Evolutionary conservation across 2,888 invertebrate genomes (phyloP), one percentile per base, ranked within the genome.

Genomic region (Parnassius apollo): DNA sequence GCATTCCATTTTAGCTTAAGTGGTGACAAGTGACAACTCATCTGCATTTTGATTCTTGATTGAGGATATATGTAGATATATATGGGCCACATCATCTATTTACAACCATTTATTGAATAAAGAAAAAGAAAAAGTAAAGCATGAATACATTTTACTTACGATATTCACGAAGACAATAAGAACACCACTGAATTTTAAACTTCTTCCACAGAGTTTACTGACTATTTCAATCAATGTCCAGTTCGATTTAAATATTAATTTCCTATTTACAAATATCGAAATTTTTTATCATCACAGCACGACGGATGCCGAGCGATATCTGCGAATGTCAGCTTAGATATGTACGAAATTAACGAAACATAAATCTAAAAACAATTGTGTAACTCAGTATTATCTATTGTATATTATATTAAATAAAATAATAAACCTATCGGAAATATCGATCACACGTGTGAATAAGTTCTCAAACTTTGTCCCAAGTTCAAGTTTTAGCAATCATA

Each of bases 401-500:
- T 72, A 69, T 64, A 57, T 67, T 48, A 66, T 71, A 70, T 72
- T 72, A 65, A 71, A 74, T 71, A 70, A 63, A 68, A 66, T 70
- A 68, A 62, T 64, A 68, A 70, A 76, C 76, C 69, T 77, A 76
- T 77, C 69, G 57, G 64, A 56, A 62, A 66, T 72, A 72, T 71
- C 66, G 71, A 75, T 75, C 69, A 68, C 70, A 69, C 69, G 68
- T 69, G 68, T 60, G 49, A 22, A 48, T 18, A 62, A 69, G 57
- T 78, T 78, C 77, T 76, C 84, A 84, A 86, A 81, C 70, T 82
- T 79, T 52, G 35, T 35, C 35, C 7, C 35, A 35, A 35, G 7
- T 35, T 35, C 35, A 35, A 35, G 35, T 35, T 35, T 35, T 35
- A 35, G 35, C 35, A 35, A 35, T 4, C 35, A 35, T 35, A 35